Conservation (phyloP, 2,113 vertebrate species). For the Dryoscopus gambensis region DNA sequence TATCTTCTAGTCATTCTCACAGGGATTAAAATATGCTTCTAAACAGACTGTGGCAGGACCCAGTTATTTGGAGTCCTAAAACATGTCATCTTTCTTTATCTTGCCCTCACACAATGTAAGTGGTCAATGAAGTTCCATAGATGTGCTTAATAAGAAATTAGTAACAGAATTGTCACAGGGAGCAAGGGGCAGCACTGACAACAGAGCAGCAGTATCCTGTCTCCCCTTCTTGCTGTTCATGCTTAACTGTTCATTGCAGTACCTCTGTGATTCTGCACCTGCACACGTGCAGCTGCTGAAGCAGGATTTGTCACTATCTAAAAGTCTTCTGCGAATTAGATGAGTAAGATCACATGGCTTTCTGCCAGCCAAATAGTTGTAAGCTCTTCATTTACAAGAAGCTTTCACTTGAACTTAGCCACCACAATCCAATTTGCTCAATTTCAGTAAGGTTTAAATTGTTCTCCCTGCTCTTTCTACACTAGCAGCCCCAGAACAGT, state of each 20-base stretch:
- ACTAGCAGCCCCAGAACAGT: not conserved
- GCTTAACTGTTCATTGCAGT: not conserved
- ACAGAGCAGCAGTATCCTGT: not conserved
- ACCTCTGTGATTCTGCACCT: not conserved
- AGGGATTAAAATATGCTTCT: not conserved
- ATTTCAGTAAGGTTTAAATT: slow-evolving; percentile 25
- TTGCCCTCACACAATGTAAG: not conserved
- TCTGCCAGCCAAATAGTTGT: slow-evolving; percentile 28
- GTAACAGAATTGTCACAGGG: not conserved
- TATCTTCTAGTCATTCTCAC: not conserved
- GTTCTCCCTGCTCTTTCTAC: not conserved
- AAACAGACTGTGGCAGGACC: not conserved
- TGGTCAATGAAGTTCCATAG: not conserved
- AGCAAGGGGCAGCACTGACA: not conserved
- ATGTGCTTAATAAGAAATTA: not conserved
- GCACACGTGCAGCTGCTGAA: not conserved
- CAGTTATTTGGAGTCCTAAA: not conserved
- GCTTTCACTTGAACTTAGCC: slow-evolving; percentile 56
- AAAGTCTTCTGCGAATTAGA: not conserved
- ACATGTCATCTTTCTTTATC: not conserved
- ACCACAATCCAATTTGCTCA: slow-evolving; percentile 9
- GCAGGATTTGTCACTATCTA: not conserved
- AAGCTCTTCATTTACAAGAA: slow-evolving; percentile 57
- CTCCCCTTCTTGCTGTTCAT: not conserved
- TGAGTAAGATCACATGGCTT: slow-evolving; percentile 14